Percentiles rank a stretch among this genome's conserved stretches.
These are phyloP conservation scores for Megaleporinus macrocephalus DNA, from an alignment of 2,113 vertebrate species.

Conservation along the genomic window DNA sequence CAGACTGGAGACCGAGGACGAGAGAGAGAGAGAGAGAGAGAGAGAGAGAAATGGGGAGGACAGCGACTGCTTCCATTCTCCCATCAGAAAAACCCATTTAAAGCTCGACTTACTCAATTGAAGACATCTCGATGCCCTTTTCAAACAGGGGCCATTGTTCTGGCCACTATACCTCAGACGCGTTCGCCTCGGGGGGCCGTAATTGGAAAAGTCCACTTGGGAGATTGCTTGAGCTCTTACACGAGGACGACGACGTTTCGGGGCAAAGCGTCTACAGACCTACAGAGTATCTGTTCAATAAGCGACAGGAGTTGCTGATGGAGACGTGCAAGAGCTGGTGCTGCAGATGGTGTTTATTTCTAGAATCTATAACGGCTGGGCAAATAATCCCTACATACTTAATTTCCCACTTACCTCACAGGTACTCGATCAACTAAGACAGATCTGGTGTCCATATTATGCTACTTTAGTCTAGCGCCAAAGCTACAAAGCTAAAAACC, in stretches of 20 bases:
- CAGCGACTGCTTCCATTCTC: conserved; percentile 63
- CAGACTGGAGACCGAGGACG: conserved; percentile 2
- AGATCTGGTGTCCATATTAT: no score
- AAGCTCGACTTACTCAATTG: conserved; percentile 67
- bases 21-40: conserved; percentile 25
- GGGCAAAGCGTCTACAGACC: conserved; percentile 16
- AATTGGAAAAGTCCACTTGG: conserved; percentile 60
- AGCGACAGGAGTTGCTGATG: not conserved
- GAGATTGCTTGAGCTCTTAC: conserved; percentile 16
- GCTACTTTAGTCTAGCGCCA: no score
- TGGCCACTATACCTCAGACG: conserved; percentile 26
- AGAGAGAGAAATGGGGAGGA: conserved; percentile 11
- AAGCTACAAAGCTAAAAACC: no score
- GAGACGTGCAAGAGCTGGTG: not conserved
- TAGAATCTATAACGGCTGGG: not conserved
- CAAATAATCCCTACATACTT: not conserved
- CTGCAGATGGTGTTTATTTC: not conserved
- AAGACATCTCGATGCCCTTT: conserved; percentile 69
- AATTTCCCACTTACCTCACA: no score
- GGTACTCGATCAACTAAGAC: no score
- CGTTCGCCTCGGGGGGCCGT: conserved; percentile 36
- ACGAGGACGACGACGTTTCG: conserved; percentile 1
- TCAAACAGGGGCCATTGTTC: conserved; percentile 65
- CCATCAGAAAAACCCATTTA: conserved; percentile 72
- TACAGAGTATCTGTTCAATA: conserved; percentile 15